Evolutionary conservation across 1,140 invertebrate species (phyloP).

Genomic region (Bursaphelenchus mucronatus): DNA sequence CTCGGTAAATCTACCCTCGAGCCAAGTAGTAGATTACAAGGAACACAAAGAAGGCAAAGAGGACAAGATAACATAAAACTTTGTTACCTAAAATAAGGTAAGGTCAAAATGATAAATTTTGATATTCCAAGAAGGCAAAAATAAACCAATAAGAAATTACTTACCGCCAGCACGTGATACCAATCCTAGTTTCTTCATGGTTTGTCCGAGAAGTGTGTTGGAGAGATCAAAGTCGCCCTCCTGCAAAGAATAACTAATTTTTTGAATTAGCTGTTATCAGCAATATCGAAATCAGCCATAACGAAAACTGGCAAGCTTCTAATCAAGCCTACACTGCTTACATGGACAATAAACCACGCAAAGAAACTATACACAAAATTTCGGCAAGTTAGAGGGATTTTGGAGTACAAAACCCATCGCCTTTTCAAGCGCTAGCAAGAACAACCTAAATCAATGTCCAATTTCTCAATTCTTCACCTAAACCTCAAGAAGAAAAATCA

Average conservation of each 20-base stretch:
- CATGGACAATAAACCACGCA: too few species aligned
- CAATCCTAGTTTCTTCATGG: conserved; percentile 53
- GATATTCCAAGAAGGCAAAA: conserved; percentile 10
- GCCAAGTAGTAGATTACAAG: conserved; percentile 50
- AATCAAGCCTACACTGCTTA: too few species aligned
- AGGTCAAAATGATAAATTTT: conserved; percentile 15
- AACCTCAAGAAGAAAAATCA: background rate
- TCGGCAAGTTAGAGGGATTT: too few species aligned
- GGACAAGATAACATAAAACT: conserved; percentile 51
- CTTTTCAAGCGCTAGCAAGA: too few species aligned
- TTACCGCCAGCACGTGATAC: conserved; percentile 49
- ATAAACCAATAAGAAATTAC: conserved; percentile 16
- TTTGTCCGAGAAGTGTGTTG: conserved; percentile 45
- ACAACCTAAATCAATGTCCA: too few species aligned
- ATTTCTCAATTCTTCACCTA: too few species aligned
- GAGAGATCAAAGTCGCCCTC: conserved; percentile 46
- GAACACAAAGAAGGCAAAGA: conserved; percentile 55
- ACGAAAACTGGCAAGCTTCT: too few species aligned
- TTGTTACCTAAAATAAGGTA: conserved; percentile 44
- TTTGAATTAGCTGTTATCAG: background rate
- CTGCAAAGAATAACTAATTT: conserved; percentile 11
- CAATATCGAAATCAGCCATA: too few species aligned
- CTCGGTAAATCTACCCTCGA: conserved; percentile 16
- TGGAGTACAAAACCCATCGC: too few species aligned
- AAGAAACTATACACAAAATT: too few species aligned